Conservation (phyloP, 2,888 invertebrate genomes). For the Mamestra brassicae region DNA sequence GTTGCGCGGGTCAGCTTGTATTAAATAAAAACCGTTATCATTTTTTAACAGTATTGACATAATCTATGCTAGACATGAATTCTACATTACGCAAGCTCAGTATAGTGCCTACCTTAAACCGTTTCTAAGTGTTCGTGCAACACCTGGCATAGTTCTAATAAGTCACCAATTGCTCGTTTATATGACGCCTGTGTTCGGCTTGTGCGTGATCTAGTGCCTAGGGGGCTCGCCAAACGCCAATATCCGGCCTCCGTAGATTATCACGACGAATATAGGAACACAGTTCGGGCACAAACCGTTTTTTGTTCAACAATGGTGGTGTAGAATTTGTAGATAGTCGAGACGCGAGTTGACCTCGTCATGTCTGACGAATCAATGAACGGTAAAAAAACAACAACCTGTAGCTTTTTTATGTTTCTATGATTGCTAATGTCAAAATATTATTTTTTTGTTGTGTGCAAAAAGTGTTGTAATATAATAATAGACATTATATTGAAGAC, state of each 20-base stretch:
- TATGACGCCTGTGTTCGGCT: conserved; percentile 37
- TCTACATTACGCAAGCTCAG: conserved; percentile 18
- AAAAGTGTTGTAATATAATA: conserved; percentile 5
- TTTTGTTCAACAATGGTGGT: conserved; percentile 8
- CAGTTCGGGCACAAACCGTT: background rate
- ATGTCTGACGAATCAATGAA: conserved; percentile 7
- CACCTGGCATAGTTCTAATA: conserved; percentile 43
- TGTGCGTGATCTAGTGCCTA: conserved; percentile 47
- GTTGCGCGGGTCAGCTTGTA: too few species aligned
- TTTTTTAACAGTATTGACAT: conserved; percentile 20
- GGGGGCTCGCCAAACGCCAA: conserved; percentile 21
- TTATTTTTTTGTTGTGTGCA: conserved; percentile 31
- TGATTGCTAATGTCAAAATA: conserved; percentile 36
- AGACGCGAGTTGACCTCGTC: conserved; percentile 33
- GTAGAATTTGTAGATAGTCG: background rate
- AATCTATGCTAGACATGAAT: conserved; percentile 36
- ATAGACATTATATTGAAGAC: background rate
- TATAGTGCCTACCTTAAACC: conserved; percentile 8
- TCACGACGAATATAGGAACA: conserved; percentile 25
- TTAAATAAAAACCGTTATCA: background rate
- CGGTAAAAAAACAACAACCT: background rate
- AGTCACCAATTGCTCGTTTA: conserved; percentile 54
- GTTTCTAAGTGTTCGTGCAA: conserved; percentile 6
- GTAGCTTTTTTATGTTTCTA: conserved; percentile 30
- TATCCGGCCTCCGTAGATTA: conserved; percentile 41